Base-by-base conservation (phyloP, 1,140 invertebrate species). In the Theocolax elegans region DNA sequence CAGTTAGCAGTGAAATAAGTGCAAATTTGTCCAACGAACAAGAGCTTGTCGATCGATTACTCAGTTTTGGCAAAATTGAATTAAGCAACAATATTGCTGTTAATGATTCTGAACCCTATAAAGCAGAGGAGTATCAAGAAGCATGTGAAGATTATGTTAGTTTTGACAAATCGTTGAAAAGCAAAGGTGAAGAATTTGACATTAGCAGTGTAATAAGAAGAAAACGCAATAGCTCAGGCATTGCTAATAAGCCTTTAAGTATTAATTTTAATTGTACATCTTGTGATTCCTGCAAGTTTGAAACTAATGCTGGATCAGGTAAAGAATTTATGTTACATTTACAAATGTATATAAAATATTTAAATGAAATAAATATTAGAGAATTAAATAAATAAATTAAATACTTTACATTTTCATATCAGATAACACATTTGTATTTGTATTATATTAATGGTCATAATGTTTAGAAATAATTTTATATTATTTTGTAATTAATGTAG, bases 81-180 rank as follows among this genome's bases (percentile, higher is more conserved):
- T 72, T 87, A 44, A 81, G 81, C 21, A 88, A 87, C 74, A 79
- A 83, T 62, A 87, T 83, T 17, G 77, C 76, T 0, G 75, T 85
- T 0, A 83, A 81, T 38, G 74, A 85, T 60, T 74, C 76, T 4
- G 84, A 85, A 23, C 83, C 83, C 0, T 84, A 83, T 53, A 83
- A 80, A 65, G 79, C 83, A n/a, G 81, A 81, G 17, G 83, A 86
- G 29, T 86, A 86, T 49, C 81, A 81, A 44, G 83, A 86, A 21
- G 78, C 82, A 0, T 79, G 85, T 4, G 80, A 81, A 49, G 87
- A 88, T 71, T 80, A 85, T 46, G 83, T 88, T 38, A 86, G 85
- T 29, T 84, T 89, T 8, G 84, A 89, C 42, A 88, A 89, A 59
- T 86, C 85, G 1, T 75, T 87, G 0, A 83, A 85, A 60, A 79